phyloP scores from a whole-genome alignment of 2,797 vertebrate genomes.

The Bradypodion ventrale region DNA sequence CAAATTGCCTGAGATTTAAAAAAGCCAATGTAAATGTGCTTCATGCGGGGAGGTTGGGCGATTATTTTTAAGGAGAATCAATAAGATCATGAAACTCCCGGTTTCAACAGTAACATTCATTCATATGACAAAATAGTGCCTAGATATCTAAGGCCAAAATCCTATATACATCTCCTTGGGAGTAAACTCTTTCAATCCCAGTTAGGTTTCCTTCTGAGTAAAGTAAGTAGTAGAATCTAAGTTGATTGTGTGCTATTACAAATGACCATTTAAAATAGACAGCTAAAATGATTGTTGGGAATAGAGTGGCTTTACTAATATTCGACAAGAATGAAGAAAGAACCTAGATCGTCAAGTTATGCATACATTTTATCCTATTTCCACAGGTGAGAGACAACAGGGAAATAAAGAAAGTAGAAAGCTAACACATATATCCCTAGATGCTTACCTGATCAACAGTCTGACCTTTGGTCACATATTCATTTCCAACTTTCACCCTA shows the following conservation, averaged over 20 bases:
- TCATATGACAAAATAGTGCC: neutral
- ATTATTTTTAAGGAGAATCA: neutral
- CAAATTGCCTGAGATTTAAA: too few species aligned
- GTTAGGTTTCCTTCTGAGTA: neutral
- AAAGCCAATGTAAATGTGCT: too few species aligned
- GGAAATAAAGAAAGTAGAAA: fast-evolving
- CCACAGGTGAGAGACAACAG: neutral
- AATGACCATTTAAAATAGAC: too few species aligned
- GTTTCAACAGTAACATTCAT: neutral
- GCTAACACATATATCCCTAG: fast-evolving
- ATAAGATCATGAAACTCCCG: neutral
- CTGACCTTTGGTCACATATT: slow-evolving; percentile 93
- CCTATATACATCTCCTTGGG: neutral
- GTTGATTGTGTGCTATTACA: too few species aligned
- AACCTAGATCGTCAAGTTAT: neutral
- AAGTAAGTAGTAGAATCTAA: neutral
- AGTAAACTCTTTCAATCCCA: neutral
- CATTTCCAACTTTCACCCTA: slow-evolving; percentile 92
- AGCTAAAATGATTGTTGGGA: neutral
- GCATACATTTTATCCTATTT: neutral
- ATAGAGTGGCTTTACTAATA: neutral
- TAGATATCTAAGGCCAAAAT: neutral
- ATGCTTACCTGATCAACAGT: slow-evolving; percentile 90
- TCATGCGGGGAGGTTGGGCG: too few species aligned
- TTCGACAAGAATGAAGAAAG: neutral